Percentiles rank a stretch among this genome's conserved stretches.
Conservation (phyloP, 1,140 invertebrate species). For the Drosophila suzukii region DNA sequence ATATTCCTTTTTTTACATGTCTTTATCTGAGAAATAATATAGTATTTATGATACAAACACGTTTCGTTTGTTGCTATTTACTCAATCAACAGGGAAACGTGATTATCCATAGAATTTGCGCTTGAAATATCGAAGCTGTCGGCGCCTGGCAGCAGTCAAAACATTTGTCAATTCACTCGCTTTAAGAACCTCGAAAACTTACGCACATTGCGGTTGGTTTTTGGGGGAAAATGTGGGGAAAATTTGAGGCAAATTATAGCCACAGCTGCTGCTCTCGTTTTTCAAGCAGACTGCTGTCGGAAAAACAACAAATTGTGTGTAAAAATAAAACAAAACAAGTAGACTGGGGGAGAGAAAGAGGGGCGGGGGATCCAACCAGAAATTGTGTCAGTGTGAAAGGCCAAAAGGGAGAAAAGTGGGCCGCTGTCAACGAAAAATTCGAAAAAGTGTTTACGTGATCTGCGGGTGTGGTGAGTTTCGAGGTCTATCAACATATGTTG, state of each 20-base stretch:
- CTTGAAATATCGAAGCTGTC: constrained; percentile 1
- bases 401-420: constrained; percentile 49
- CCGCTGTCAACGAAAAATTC: constrained; percentile 1
- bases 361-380: constrained; percentile 30
- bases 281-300: constrained; percentile 47
- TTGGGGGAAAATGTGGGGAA: constrained; percentile 22
- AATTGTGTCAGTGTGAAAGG: constrained; percentile 74
- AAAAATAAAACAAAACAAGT: constrained; percentile 73
- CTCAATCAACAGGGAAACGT: constrained; percentile 15
- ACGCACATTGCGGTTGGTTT: constrained; percentile 31
- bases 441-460: constrained; percentile 45
- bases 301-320: constrained; percentile 60
- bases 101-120: not conserved
- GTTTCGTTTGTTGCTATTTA: constrained; percentile 4
- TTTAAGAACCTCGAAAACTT: constrained; percentile 16
- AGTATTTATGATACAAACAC: not conserved
- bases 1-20: too few relatives aligned
- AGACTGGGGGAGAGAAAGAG: constrained; percentile 15
- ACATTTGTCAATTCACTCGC: constrained; percentile 6
- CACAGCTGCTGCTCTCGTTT: constrained; percentile 72
- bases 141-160: constrained; percentile 34
- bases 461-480: constrained; percentile 33
- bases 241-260: constrained; percentile 34
- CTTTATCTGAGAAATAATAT: not conserved
- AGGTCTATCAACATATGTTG: constrained; percentile 22